A percentile compares a stretch with the other conserved stretches of the same genome.
phyloP scores from a whole-genome alignment of 2,888 invertebrate species.

The Vannuccia rotundouncinata region DNA sequence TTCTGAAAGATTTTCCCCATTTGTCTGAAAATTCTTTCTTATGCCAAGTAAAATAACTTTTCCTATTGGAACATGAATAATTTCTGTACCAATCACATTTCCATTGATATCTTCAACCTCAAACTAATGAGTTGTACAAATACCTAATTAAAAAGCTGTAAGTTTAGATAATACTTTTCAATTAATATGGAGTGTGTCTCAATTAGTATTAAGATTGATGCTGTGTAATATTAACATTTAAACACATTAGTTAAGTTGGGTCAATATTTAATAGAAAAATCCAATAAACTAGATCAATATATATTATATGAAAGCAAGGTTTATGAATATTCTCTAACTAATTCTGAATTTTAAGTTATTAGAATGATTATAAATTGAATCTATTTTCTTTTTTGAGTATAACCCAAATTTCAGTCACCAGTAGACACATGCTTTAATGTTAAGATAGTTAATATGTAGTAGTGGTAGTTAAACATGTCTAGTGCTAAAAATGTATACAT shows the following conservation, averaged over 20 bases:
- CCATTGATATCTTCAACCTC: slow-evolving; percentile 14
- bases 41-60: background rate
- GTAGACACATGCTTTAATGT: background rate
- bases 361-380: background rate
- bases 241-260: background rate
- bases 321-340: background rate
- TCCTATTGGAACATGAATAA: background rate
- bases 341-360: background rate
- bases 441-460: background rate
- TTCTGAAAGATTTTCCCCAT: background rate
- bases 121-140: background rate
- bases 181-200: background rate
- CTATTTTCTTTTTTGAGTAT: background rate
- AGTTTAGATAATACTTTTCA: background rate
- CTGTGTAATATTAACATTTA: background rate
- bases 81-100: slow-evolving; percentile 20
- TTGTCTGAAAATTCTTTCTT: background rate
- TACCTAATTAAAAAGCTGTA: background rate
- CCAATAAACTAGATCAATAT: background rate
- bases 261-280: background rate
- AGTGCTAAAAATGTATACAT: too few relatives aligned
- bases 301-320: background rate
- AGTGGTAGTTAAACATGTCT: too few relatives aligned
- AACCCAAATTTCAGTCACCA: background rate
- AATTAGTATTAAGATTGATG: background rate